These are phyloP conservation scores for Bombyx mandarina DNA, from an alignment of 1,140 invertebrate genomes.

Conservation along the genomic window DNA sequence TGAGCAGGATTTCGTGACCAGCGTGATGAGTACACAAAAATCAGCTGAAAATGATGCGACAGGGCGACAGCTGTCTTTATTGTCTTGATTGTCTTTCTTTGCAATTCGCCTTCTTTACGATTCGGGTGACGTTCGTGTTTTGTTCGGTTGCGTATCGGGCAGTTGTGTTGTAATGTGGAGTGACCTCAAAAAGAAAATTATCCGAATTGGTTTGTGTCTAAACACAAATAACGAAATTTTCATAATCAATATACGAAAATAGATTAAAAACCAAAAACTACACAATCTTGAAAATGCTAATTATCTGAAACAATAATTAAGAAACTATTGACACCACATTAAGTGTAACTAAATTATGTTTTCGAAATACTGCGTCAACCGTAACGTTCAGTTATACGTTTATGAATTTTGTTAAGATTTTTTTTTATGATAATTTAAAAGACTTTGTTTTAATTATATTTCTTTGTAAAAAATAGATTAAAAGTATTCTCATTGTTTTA, in stretches of 20 bases:
- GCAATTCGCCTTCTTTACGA: slow-evolving; percentile 57
- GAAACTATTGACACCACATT: no score
- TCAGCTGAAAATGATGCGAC: slow-evolving; percentile 64
- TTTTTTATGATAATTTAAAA: no score
- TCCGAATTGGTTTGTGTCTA: neutral
- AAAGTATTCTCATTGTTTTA: no score
- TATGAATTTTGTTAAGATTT: no score
- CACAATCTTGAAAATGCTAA: no score
- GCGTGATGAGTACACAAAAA: slow-evolving; percentile 65
- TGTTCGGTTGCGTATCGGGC: slow-evolving; percentile 40
- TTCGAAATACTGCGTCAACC: no score
- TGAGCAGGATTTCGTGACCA: no score
- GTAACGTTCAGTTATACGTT: no score
- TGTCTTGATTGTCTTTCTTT: slow-evolving; percentile 31
- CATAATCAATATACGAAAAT: neutral
- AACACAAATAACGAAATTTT: neutral
- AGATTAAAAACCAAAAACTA: neutral
- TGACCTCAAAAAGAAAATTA: slow-evolving; percentile 55
- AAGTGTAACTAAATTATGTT: no score
- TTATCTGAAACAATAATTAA: no score
- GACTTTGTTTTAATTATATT: no score
- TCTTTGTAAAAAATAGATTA: no score
- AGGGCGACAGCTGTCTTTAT: slow-evolving; percentile 51
- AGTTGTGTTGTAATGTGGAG: slow-evolving; percentile 29
- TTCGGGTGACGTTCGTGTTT: slow-evolving; percentile 51